A percentile compares a stretch with the other conserved stretches of the same genome.
Evolutionary conservation across 2,888 invertebrate genomes (phyloP).

Genomic region (Corbicula japonica): DNA sequence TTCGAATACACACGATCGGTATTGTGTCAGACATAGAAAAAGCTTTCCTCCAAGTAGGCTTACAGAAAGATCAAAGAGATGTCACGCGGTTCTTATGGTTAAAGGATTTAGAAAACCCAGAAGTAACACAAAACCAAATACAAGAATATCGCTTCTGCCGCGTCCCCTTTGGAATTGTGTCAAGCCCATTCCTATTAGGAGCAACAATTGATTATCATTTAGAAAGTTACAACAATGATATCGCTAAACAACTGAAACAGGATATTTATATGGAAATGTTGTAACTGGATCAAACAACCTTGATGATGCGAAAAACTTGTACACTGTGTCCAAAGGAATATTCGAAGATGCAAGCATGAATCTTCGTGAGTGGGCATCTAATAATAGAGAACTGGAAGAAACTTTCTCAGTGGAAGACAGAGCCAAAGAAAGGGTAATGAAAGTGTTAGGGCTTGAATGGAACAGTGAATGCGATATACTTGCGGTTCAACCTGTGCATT

Average conservation of each 20-base stretch:
- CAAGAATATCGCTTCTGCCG: conserved; percentile 4
- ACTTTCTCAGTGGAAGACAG: not conserved
- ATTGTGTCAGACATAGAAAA: not conserved
- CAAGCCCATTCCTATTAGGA: not conserved
- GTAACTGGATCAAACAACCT: not conserved
- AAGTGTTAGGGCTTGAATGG: conserved; percentile 18
- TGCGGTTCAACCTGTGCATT: too few relatives aligned
- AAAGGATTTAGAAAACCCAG: too few relatives aligned
- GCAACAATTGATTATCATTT: conserved; percentile 1
- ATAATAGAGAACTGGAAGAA: not conserved
- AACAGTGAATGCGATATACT: not conserved
- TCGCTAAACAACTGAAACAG: not conserved
- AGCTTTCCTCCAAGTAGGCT: not conserved
- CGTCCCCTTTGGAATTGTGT: not conserved
- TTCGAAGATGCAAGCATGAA: not conserved
- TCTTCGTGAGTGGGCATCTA: conserved; percentile 17
- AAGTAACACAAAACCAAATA: too few relatives aligned
- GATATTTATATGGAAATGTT: conserved; percentile 1
- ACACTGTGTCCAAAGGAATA: not conserved
- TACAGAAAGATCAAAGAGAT: not conserved
- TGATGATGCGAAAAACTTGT: not conserved
- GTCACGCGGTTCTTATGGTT: not conserved
- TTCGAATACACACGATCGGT: not conserved
- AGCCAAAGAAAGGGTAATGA: not conserved
- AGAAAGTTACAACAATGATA: not conserved